Percentiles rank a stretch among this genome's conserved stretches.
phyloP scores from a whole-genome alignment of 2,888 invertebrate species.

The Hetaerina titia region DNA sequence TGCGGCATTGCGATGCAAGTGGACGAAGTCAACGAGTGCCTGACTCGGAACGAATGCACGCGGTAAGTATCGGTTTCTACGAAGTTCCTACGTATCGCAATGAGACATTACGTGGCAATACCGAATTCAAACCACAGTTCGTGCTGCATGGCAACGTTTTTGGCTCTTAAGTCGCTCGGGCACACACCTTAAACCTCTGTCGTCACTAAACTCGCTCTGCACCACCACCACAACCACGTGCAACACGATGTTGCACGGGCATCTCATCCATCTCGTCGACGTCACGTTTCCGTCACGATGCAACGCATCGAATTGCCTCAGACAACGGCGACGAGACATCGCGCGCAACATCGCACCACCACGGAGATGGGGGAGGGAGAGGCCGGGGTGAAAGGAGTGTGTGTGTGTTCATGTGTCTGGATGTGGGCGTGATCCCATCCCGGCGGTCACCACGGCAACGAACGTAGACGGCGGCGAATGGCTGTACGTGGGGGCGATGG shows the following conservation, averaged over 20 bases:
- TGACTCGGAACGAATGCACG: too few species aligned
- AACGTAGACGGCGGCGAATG: conserved; percentile 20
- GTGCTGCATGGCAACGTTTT: too few species aligned
- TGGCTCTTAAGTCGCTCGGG: too few species aligned
- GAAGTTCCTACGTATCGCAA: too few species aligned
- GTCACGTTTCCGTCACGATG: not conserved
- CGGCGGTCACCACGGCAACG: conserved; percentile 62
- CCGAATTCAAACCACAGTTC: too few species aligned
- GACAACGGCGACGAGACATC: too few species aligned
- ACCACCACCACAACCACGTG: not conserved
- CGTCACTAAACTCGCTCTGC: too few species aligned
- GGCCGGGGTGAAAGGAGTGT: not conserved
- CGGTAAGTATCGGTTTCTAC: too few species aligned
- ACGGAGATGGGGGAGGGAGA: not conserved
- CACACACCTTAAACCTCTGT: too few species aligned
- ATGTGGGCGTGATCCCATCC: conserved; percentile 55
- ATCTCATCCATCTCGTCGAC: not conserved
- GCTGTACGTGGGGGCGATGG: not conserved
- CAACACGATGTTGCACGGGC: not conserved
- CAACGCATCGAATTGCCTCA: not conserved
- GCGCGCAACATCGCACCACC: not conserved
- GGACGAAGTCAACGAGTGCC: not conserved
- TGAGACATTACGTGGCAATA: too few species aligned
- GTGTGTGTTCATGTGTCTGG: not conserved
- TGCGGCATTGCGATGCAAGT: not conserved